These are phyloP conservation scores for Parazoanthus atlanticus DNA, from an alignment of 92 coral and sea anemone genomes.

Conservation along the genomic window DNA sequence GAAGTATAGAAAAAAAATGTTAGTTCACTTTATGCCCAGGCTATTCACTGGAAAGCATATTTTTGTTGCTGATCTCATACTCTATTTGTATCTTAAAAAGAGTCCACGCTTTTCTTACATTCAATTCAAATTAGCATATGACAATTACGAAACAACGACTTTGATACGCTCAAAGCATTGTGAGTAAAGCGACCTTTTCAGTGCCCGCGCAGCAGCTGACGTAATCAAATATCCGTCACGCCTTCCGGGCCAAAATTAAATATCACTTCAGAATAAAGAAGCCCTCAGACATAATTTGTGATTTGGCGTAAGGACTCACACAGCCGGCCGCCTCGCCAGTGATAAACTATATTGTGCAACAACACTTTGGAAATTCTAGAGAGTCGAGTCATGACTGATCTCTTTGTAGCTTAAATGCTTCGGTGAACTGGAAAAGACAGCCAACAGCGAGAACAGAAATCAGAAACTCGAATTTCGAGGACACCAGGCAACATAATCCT, in stretches of 20 bases:
- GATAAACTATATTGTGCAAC: constrained; percentile 1
- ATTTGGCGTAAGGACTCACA: not conserved
- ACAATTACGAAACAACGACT: not conserved
- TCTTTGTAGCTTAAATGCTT: not conserved
- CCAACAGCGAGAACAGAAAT: not conserved
- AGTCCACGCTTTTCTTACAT: not conserved
- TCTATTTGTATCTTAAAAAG: no score
- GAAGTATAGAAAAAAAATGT: not conserved
- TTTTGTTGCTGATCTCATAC: not conserved
- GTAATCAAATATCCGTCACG: not conserved
- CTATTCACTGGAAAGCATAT: not conserved
- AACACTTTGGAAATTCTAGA: not conserved
- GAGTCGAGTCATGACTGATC: not conserved
- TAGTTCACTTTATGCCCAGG: not conserved
- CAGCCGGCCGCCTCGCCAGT: not conserved
- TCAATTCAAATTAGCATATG: not conserved
- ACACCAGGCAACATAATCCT: not conserved
- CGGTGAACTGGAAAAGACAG: constrained; percentile 1
- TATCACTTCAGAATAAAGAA: constrained; percentile 6
- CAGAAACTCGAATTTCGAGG: not conserved
- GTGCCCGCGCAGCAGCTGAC: not conserved
- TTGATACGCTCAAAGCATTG: not conserved
- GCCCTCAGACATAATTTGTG: not conserved
- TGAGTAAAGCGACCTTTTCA: not conserved
- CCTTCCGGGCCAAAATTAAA: constrained; percentile 16